Base-by-base conservation (phyloP, 1,140 invertebrate genomes). In the Atta colombica region DNA sequence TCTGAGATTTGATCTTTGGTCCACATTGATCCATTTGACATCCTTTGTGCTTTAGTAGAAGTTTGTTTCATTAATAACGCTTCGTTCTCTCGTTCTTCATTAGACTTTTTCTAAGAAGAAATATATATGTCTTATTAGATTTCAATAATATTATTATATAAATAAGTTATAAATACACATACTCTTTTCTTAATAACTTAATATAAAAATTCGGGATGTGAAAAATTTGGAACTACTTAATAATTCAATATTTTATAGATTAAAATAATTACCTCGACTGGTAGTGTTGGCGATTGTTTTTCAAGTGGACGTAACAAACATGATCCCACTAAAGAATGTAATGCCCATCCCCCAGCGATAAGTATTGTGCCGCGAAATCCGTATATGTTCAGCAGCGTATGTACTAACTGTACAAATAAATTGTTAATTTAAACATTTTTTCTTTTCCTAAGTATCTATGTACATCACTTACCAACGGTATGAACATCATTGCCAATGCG, bases 401-500 rank as follows among this genome's bases (percentile, higher is more conserved):
- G 90, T 69, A 92, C 81, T 2, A 92, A 45, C 93, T 93, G 31
- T 21, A 78, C 16, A 12, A 49, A 28, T 85, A 51, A 77, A 16
- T 86, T 18, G 14, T 6, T 45, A 10, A n/a, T 85, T 68, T 31
- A 10, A 45, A 14, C 28, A 18, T 31, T 45, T 63, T 53, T 61
- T 39, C 6, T 39, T 21, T 14, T 31, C 14, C 3, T 3, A 74
- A 58, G 55, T 35, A 25, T 28, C 0, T 45, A 45, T 45, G 65
- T 35, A 25, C 21, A 61, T 66, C 65, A 31, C 12, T 84, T 77
- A 93, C 95, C 90, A 97, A 97, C 18, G 97, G 97, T 96, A 98
- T 97, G 8, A 97, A 94, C 96, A 98, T 96, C 94, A 97, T 96
- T 1, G 97, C 97, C 74, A 97, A 95, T 3, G 97, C 97, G 0